Conservation (phyloP, 2,113 vertebrate genomes). For the Morphnarchus princeps region DNA sequence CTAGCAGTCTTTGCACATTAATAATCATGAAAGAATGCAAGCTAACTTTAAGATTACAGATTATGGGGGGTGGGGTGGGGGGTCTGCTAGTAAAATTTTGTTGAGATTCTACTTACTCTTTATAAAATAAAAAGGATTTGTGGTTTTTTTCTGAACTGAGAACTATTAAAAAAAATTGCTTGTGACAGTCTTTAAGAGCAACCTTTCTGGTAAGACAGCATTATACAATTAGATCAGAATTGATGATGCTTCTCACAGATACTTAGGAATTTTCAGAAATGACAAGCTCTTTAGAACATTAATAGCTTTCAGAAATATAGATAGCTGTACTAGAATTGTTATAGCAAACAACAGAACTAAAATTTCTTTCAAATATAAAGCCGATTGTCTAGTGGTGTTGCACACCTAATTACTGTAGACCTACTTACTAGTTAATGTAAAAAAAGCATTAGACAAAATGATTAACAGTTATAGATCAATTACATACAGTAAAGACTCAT, state of each 20-base stretch:
- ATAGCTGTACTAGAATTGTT: background rate
- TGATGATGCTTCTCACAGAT: background rate
- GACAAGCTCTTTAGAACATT: background rate
- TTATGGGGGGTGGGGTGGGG: too few relatives aligned
- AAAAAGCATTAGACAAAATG: background rate
- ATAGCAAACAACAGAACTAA: background rate
- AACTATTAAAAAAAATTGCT: background rate
- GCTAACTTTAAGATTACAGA: background rate
- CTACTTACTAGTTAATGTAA: background rate
- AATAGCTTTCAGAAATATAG: background rate
- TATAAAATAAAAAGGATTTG: background rate
- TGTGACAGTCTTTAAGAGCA: background rate
- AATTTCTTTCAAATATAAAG: background rate
- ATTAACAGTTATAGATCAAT: background rate
- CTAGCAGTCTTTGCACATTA: background rate
- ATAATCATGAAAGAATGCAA: background rate
- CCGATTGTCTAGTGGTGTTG: background rate
- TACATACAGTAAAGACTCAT: background rate
- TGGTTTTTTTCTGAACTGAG: background rate
- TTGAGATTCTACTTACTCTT: background rate
- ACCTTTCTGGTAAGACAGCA: background rate
- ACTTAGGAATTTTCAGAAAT: background rate
- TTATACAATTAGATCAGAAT: background rate
- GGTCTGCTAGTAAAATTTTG: background rate
- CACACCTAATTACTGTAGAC: background rate